phyloP scores from a whole-genome alignment of 2,888 invertebrate genomes.

The Watsonalla binaria region DNA sequence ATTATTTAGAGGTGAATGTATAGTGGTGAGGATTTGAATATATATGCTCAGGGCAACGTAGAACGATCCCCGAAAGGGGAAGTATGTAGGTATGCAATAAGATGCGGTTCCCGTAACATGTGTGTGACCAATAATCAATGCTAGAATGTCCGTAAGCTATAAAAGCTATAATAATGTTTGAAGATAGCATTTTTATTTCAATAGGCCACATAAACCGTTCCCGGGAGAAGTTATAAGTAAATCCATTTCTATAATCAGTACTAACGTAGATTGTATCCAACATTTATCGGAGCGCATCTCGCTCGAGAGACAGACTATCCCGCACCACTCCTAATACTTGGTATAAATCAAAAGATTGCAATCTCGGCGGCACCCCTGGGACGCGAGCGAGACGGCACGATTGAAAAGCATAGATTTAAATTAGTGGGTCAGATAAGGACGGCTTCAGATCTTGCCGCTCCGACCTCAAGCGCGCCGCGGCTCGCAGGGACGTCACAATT shows the following conservation, averaged over 20 bases:
- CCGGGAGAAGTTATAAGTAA: slow-evolving; percentile 43
- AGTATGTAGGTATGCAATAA: too few relatives aligned
- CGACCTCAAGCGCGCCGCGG: slow-evolving; percentile 49
- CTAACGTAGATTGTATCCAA: slow-evolving; percentile 65
- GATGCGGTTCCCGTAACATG: too few relatives aligned
- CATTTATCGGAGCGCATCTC: slow-evolving; percentile 66
- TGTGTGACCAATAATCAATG: too few relatives aligned
- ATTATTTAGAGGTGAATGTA: too few relatives aligned
- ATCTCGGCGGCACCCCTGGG: slow-evolving; percentile 77
- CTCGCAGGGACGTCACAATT: slow-evolving; percentile 76
- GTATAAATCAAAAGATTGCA: slow-evolving; percentile 80
- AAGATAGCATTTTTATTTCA: background rate
- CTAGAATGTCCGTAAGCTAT: background rate
- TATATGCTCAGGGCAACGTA: too few relatives aligned
- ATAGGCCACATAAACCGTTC: slow-evolving; percentile 12
- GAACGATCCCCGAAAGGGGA: too few relatives aligned
- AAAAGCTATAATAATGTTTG: background rate
- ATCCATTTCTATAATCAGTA: slow-evolving; percentile 71
- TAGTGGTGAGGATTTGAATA: too few relatives aligned
- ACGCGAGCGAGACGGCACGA: slow-evolving; percentile 76
- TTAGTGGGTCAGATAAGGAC: slow-evolving; percentile 76
- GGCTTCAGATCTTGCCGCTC: slow-evolving; percentile 65
- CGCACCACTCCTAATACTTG: slow-evolving; percentile 76
- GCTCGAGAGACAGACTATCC: slow-evolving; percentile 70
- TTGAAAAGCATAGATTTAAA: slow-evolving; percentile 79